These are phyloP conservation scores for Andrena fulva DNA, from an alignment of 2,888 invertebrate genomes.

Conservation along the genomic window DNA sequence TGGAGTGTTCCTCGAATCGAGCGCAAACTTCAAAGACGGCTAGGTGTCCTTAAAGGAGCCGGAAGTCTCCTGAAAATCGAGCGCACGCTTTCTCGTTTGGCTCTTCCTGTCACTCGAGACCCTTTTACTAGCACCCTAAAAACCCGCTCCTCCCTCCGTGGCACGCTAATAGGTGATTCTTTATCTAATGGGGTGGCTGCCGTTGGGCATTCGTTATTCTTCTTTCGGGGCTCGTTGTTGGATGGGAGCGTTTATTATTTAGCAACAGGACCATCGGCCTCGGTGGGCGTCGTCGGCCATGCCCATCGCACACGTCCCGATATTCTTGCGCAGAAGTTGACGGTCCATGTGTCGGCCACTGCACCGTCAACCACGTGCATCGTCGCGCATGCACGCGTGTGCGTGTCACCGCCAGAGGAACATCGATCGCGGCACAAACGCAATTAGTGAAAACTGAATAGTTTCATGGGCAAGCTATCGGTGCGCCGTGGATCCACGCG, in stretches of 20 bases:
- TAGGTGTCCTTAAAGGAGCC: conserved; percentile 41
- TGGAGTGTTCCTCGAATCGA: background rate
- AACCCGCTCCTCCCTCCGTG: conserved; percentile 70
- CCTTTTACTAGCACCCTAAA: conserved; percentile 63
- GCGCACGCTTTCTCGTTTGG: conserved; percentile 51
- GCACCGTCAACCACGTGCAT: background rate
- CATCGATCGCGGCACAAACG: conserved; percentile 7
- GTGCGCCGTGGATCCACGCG: background rate
- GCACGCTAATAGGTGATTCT: conserved; percentile 71
- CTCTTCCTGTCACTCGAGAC: conserved; percentile 78
- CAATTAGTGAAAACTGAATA: background rate
- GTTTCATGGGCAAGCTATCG: background rate
- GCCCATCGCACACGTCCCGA: conserved; percentile 43
- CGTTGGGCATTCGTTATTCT: conserved; percentile 56
- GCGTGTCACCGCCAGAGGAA: conserved; percentile 26
- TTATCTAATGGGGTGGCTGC: conserved; percentile 73
- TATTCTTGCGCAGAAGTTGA: conserved; percentile 27
- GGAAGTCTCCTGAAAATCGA: conserved; percentile 67
- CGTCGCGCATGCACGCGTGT: background rate
- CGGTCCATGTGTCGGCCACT: background rate
- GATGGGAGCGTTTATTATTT: conserved; percentile 60
- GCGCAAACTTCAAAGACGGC: conserved; percentile 38
- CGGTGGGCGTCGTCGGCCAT: conserved; percentile 59
- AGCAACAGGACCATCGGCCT: conserved; percentile 43
- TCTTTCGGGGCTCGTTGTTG: conserved; percentile 43